These are phyloP conservation scores for Dynastes hyllus DNA, from an alignment of 2,888 invertebrate species.

Conservation along the genomic window DNA sequence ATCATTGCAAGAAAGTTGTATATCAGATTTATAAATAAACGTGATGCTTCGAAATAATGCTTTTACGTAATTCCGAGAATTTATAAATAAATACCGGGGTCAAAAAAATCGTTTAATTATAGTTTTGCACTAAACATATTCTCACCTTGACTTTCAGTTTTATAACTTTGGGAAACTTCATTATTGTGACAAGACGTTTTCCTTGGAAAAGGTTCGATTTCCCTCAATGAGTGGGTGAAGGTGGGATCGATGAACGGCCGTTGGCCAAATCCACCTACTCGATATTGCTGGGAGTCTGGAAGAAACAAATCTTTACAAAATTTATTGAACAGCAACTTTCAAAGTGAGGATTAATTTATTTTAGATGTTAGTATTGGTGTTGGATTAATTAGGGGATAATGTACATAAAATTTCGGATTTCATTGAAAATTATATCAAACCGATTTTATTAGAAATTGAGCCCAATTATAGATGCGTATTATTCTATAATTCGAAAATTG, in stretches of 20 bases:
- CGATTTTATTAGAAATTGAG: too few relatives aligned
- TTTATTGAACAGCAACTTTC: neutral
- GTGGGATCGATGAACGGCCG: constrained; percentile 80
- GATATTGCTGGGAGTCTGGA: constrained; percentile 76
- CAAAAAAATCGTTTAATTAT: too few relatives aligned
- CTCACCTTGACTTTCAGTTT: constrained; percentile 59
- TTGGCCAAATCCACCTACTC: constrained; percentile 83
- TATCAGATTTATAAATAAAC: neutral
- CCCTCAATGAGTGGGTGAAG: constrained; percentile 79
- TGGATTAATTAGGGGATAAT: too few relatives aligned
- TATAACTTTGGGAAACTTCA: constrained; percentile 59
- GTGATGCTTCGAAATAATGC: constrained; percentile 10
- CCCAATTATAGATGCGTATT: too few relatives aligned
- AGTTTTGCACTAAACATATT: neutral
- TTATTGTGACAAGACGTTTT: constrained; percentile 69
- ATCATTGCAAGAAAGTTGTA: too few relatives aligned
- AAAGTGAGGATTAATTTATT: too few relatives aligned
- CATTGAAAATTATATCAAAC: too few relatives aligned
- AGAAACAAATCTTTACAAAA: constrained; percentile 37
- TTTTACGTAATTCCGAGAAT: neutral
- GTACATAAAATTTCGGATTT: too few relatives aligned
- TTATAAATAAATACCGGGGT: neutral
- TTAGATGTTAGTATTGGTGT: too few relatives aligned
- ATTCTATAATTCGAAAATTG: too few relatives aligned
- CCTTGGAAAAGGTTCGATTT: constrained; percentile 81